These are phyloP conservation scores for Aselliscus stoliczkanus DNA, from an alignment of 2,797 vertebrate species.

Conservation along the genomic window DNA sequence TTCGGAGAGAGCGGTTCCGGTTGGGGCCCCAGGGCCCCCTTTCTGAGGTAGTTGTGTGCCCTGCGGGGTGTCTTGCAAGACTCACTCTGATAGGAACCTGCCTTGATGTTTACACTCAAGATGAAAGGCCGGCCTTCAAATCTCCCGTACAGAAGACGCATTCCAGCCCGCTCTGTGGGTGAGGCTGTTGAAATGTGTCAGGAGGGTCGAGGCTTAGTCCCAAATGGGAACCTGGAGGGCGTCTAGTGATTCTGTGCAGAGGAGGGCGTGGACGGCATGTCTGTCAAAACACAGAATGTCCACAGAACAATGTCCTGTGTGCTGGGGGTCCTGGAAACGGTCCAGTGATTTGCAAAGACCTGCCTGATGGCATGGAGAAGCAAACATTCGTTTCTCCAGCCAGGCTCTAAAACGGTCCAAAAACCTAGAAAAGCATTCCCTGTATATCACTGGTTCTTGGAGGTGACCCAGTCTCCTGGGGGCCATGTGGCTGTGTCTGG, in stretches of 20 bases:
- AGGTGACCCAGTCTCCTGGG: fast-evolving
- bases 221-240: background rate
- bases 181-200: background rate
- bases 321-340: fast-evolving
- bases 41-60: background rate
- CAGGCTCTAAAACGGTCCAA: background rate
- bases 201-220: background rate
- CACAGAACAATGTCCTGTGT: fast-evolving
- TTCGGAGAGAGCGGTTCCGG: fast-evolving
- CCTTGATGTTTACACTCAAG: background rate
- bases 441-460: background rate
- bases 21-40: too few relatives aligned
- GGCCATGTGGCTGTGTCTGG: fast-evolving
- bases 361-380: fast-evolving
- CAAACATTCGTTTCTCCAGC: fast-evolving
- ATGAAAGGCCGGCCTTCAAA: background rate
- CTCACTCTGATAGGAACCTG: background rate
- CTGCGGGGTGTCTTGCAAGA: fast-evolving
- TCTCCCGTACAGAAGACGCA: background rate
- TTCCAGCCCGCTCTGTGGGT: background rate
- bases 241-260: background rate
- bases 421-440: fast-evolving
- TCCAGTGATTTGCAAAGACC: background rate
- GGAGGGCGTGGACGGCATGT: fast-evolving
- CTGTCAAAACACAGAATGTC: background rate